Percentiles rank a stretch among this genome's conserved stretches.
Conservation (phyloP, 2,797 vertebrate species). For the Linurgus olivaceus region DNA sequence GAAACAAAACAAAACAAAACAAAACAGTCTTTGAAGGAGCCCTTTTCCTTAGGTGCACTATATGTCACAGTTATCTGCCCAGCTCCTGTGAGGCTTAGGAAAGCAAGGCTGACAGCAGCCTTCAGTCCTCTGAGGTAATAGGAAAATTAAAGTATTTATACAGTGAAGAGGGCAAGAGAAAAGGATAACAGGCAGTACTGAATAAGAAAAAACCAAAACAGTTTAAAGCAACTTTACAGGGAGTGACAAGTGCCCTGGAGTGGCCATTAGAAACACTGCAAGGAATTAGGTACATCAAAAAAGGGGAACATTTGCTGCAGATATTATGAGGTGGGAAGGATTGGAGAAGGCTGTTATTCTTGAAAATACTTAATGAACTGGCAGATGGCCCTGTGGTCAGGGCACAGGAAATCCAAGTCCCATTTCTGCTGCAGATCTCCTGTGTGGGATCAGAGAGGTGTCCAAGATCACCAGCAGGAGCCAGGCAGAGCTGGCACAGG, state of each 20-base stretch:
- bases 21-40: not conserved
- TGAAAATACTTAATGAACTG: constrained; percentile 2
- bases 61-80: not conserved
- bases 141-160: not conserved
- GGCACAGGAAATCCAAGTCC: not conserved
- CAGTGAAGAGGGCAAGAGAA: not conserved
- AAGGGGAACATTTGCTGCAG: constrained; percentile 10
- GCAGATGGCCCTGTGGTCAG: constrained; percentile 5
- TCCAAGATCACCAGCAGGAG: not conserved
- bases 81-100: not conserved
- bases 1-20: not conserved
- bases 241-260: constrained; percentile 16
- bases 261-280: constrained; percentile 2
- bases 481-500: not conserved
- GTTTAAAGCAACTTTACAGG: constrained; percentile 20
- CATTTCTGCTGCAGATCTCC: constrained; percentile 1
- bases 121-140: not conserved
- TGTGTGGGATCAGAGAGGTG: not conserved
- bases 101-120: not conserved
- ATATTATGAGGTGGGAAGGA: constrained; percentile 23
- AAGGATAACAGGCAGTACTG: not conserved
- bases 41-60: not conserved
- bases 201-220: not conserved
- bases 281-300: not conserved
- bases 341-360: not conserved